Base-by-base conservation (phyloP, 2,797 vertebrate genomes). In the Muscicapa striata region DNA sequence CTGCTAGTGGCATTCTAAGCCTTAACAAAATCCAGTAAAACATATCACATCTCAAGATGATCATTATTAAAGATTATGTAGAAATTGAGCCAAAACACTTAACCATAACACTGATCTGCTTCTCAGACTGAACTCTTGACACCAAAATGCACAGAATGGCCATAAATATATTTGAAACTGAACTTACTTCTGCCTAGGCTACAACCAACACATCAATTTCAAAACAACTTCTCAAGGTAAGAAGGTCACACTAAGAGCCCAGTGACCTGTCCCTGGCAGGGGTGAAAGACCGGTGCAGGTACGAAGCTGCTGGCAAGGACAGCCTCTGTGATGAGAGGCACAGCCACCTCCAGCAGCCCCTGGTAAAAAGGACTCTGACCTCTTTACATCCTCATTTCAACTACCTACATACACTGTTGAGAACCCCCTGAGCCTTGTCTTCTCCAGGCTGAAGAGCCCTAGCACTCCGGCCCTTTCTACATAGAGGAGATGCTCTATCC, bases 271-370 rank as follows among this genome's bases (percentile, higher is more conserved):
- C 14, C 34, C 59, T 32, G 17, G 26, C 14, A 41, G 32, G 5
- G 9, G 5, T 10, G 11, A 30, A 38, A 36, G 1, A 40, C 22
- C 4, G 11, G 11, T 51, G 30, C 17, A 74, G 8, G 26, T 46
- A 45, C 2, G 0, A 16, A 49, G 4, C 5, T 23, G 19, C 13
- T 34, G 41, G 40, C 26, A 75, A 5, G 3, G 11, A 11, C 10
- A 21, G n/a, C 7, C 36, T n/a, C n/a, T 55, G 7, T 10, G n/a
- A 81, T 18, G 7, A 73, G 7, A 45, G 15, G 40, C 18, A 43
- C 3, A 59, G 26, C 13, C 57, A 54, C 29, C 29, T 70, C 7
- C 12, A 15, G 27, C 6, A n/a, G 26, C 6, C 22, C 20, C 15
- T 30, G 16, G 9, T 17, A 27, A 26, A 55, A 55, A 46, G 4